Percentiles rank a stretch among this genome's conserved stretches.
Conservation (phyloP, 2,888 invertebrate genomes). For the Thumatha senex region DNA sequence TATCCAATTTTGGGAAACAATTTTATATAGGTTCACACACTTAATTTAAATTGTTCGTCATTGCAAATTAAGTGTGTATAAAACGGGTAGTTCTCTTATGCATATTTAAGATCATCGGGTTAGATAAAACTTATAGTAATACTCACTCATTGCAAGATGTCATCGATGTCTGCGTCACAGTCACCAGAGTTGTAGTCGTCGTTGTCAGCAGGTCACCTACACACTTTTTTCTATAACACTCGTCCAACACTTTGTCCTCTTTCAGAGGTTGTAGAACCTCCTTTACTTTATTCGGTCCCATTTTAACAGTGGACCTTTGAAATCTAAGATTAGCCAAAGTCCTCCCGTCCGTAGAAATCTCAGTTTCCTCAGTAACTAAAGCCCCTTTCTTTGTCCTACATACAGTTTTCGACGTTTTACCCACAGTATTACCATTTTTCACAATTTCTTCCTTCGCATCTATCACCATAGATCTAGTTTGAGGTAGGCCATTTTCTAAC, state of each 20-base stretch:
- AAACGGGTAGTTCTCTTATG: too few relatives aligned
- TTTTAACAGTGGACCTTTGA: conserved; percentile 70
- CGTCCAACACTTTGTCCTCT: conserved; percentile 63
- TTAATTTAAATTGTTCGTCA: too few relatives aligned
- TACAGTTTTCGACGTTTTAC: conserved; percentile 68
- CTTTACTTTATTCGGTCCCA: conserved; percentile 67
- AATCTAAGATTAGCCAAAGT: conserved; percentile 70
- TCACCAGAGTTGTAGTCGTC: conserved; percentile 73
- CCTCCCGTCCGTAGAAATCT: conserved; percentile 71
- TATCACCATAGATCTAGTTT: conserved; percentile 56
- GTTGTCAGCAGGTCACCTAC: conserved; percentile 70
- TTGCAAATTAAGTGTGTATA: too few relatives aligned
- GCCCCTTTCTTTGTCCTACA: conserved; percentile 72
- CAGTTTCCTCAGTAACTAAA: conserved; percentile 73
- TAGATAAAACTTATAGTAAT: conserved; percentile 16
- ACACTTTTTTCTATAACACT: conserved; percentile 67
- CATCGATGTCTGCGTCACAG: conserved; percentile 73
- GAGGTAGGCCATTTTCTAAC: conserved; percentile 74
- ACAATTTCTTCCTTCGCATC: conserved; percentile 69
- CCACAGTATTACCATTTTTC: conserved; percentile 68
- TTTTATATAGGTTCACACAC: too few relatives aligned
- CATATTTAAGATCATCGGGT: too few relatives aligned
- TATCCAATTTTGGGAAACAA: too few relatives aligned
- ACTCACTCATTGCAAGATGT: conserved; percentile 81
- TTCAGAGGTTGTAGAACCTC: conserved; percentile 66